These are phyloP conservation scores for Aromia moschata DNA, from an alignment of 2,888 invertebrate species.

Conservation along the genomic window DNA sequence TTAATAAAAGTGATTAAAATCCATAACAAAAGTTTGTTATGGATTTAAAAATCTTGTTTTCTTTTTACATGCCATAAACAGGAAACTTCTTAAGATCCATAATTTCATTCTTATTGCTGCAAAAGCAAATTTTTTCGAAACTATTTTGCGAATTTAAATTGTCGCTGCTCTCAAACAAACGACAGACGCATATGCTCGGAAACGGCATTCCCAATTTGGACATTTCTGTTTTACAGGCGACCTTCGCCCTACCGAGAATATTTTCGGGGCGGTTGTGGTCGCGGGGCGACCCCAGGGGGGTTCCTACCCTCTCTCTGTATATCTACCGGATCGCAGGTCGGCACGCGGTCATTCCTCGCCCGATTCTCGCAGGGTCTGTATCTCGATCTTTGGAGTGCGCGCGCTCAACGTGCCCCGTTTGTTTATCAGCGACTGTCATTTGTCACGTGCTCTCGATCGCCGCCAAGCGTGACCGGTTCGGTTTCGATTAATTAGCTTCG, in stretches of 20 bases:
- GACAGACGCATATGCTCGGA: too few relatives aligned
- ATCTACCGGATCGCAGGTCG: not conserved
- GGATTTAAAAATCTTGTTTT: too few relatives aligned
- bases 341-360: constrained; percentile 20
- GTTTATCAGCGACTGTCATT: constrained; percentile 33
- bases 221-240: too few relatives aligned
- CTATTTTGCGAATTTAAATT: too few relatives aligned
- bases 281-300: constrained; percentile 11
- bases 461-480: constrained; percentile 20
- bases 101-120: too few relatives aligned
- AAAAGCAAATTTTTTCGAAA: too few relatives aligned
- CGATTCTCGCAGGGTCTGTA: not conserved
- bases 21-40: too few relatives aligned
- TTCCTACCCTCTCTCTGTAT: constrained; percentile 26
- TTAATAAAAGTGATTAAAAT: too few relatives aligned
- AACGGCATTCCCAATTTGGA: too few relatives aligned
- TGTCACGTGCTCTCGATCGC: constrained; percentile 30
- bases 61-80: too few relatives aligned
- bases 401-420: constrained; percentile 19
- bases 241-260: not conserved
- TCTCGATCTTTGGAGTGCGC: constrained; percentile 19
- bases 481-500: constrained; percentile 8
- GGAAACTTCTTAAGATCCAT: too few relatives aligned
- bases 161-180: too few relatives aligned
- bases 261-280: not conserved